Conservation (phyloP, 2,113 vertebrate genomes). For the Halcyon malimbica region DNA sequence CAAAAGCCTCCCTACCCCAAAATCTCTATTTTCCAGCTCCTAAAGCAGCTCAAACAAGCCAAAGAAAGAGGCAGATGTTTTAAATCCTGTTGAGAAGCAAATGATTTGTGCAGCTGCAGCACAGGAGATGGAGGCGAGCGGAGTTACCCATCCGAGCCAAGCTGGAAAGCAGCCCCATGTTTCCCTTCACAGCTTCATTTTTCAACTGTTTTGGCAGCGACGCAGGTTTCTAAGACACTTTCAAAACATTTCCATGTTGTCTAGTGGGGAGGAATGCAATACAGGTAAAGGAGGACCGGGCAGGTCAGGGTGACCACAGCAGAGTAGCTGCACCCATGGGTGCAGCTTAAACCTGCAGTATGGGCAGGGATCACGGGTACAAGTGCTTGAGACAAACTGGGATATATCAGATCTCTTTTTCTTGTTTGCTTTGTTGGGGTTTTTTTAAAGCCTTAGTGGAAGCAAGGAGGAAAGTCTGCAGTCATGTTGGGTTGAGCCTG, state of each 20-base stretch:
- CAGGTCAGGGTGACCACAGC: background rate
- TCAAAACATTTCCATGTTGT: constrained; percentile 50
- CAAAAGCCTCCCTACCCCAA: background rate
- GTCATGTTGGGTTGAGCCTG: background rate
- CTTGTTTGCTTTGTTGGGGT: background rate
- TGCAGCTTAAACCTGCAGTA: rapidly evolving
- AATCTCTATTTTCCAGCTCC: background rate
- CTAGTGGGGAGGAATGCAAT: background rate
- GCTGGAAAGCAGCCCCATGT: background rate
- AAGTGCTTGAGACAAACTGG: background rate
- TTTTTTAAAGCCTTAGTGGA: background rate
- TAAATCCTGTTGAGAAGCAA: background rate
- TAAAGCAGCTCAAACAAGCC: background rate
- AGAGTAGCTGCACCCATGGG: background rate
- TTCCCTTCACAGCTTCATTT: background rate
- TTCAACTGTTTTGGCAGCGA: constrained; percentile 9
- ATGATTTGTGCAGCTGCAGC: background rate
- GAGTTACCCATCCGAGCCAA: rapidly evolving
- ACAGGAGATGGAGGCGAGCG: rapidly evolving
- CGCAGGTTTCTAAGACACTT: constrained; percentile 7
- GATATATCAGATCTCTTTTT: background rate
- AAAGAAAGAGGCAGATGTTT: background rate
- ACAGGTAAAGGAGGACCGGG: background rate
- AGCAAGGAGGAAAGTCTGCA: background rate
- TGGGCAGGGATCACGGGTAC: background rate